Base-by-base conservation (phyloP, 2,888 invertebrate genomes). In the Tachina fera region DNA sequence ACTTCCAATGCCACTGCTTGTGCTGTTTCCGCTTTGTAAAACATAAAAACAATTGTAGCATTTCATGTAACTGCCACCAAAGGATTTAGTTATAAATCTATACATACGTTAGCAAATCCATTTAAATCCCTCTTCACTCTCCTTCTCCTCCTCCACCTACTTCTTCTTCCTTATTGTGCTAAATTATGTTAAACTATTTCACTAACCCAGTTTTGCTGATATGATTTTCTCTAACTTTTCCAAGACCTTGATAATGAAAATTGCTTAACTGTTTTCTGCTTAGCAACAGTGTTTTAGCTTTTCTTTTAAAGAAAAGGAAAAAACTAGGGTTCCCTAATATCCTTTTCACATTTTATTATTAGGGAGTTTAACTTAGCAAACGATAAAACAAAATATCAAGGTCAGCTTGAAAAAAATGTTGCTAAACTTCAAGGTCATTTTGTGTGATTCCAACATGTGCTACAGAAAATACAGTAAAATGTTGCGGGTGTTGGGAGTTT, bases 241-340 rank as follows among this genome's bases (percentile, higher is more conserved):
- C 31, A 49, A 39, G 83, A 86, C 83, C 86, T 86, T 86, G 86
- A 72, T 79, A 83, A 61, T 86, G 83, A 83, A 86, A 86, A 78
- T 9, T 39, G 16, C 60, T 72, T 58, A 51, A 39, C 16, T 39
- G 13, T 9, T 67, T 61, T 61, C 56, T 53, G 75, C 79, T 86
- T 86, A 72, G 86, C 83, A 86, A 86, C 86, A 83, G 51, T 79
- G 22, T 67, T 45, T 71, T 43, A 16, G 19, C 41, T 60, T 51
- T 49, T 61, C 13, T 58, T 31, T 58, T 31, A 58, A 16, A n/a
- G 74, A 49, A 45, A 47, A 31, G 3, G 14, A 22, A 39, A 49
- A 65, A 31, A 58, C 0, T 11, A 43, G 76, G 56, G 61, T 70
- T n/a, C 68, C 81, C 58, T 61, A 19, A 56, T 61, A 77, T 77